Base-by-base conservation (phyloP, 2,113 vertebrate species). In the Sylvilagus bachmani region DNA sequence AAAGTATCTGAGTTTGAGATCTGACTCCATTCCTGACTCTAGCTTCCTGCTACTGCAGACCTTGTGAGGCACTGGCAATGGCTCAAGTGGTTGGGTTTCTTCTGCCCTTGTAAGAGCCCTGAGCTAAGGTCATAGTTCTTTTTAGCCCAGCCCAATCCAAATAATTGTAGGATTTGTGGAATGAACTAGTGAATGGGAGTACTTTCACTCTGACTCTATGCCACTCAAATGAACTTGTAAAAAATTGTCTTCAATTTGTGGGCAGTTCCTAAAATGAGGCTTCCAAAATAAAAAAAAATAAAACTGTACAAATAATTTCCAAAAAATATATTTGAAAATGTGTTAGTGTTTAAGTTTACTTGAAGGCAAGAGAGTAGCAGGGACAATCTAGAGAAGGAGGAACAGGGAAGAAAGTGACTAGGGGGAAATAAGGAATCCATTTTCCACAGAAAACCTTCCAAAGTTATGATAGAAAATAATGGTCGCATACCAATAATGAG, bases 401-500 rank as follows among this genome's bases (percentile, higher is more conserved):
- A 84, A 6, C 2, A 51, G 51, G 22, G 53, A 91, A 79, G 64
- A n/a, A 53, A 64, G 17, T 73, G 53, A 86, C 22, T 67, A 70
- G 22, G 6, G 17, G n/a, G 53, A 86, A 90, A 69, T 38, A 79
- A 92, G 25, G 16, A 49, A 77, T 38, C 74, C n/a, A 17, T 71
- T 62, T 92, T 93, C 80, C 33, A 82, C n/a, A 33, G 33, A 51
- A 58, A 84, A 16, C 13, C 55, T 74, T 31, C 49, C 81, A 80
- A 95, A 58, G 25, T 75, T 80, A 89, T 49, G 22, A 90, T 64
- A 36, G 55, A 81, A 92, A 91, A 75, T 90, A 79, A 73, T 21
- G 33, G 19, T 74, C 85, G 14, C 62, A 25, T 51, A 73, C 73
- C 64, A 74, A 74, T 64, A 33, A 44, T 84, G 73, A 27, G n/a